These are phyloP conservation scores for Molothrus ater DNA, from an alignment of 2,797 vertebrate species.

Conservation along the genomic window DNA sequence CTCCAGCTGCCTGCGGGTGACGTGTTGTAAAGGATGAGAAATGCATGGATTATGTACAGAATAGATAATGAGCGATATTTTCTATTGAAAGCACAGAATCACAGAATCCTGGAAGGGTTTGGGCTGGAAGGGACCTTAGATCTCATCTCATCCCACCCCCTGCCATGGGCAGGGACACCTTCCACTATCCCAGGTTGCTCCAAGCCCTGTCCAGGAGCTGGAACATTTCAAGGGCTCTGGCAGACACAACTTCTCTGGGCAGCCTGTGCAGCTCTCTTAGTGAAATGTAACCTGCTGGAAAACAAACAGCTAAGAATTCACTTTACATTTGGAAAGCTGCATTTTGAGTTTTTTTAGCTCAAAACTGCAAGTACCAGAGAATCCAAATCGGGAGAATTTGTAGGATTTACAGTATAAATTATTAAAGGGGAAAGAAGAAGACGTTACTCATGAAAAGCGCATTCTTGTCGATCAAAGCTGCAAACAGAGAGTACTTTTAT, in stretches of 20 bases:
- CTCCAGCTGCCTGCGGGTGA: background rate
- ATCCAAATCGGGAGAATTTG: background rate
- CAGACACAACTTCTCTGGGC: background rate
- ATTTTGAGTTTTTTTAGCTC: background rate
- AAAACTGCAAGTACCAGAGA: background rate
- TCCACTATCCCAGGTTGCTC: background rate
- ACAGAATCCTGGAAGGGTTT: background rate
- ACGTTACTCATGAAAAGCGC: background rate
- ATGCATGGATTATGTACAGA: background rate
- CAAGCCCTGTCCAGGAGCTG: background rate
- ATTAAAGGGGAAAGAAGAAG: background rate
- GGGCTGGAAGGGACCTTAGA: background rate
- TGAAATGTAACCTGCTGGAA: background rate
- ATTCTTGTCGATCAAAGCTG: background rate
- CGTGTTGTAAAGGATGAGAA: accelerated
- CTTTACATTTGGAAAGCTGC: background rate
- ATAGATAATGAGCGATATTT: background rate
- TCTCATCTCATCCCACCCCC: too few relatives aligned
- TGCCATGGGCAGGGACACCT: background rate
- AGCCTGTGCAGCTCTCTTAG: background rate
- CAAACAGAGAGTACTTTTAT: background rate
- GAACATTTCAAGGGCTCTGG: background rate
- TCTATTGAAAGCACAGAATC: background rate
- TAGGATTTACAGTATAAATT: slow-evolving; percentile 7
- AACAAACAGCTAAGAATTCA: background rate